Evolutionary conservation across 2,888 invertebrate genomes (phyloP), one percentile per base, ranked within the genome.

Genomic region (Masnerella sp.): DNA sequence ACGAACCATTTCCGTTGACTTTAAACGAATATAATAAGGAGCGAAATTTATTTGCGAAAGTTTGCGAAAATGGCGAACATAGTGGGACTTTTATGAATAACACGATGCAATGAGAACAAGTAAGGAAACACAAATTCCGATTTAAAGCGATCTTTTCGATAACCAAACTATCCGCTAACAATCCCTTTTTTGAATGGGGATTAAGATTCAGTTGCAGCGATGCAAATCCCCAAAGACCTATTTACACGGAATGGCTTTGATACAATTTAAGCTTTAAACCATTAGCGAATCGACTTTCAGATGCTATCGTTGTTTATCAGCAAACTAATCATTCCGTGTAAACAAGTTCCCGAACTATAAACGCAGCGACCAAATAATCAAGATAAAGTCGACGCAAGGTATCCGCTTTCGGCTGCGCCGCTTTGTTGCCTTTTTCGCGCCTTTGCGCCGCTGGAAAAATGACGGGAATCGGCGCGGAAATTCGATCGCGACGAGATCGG

Each of bases 291-390:
- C 51, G 71, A 64, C 71, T 71, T 71, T 71, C 34, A 15, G 64
- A 65, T 71, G 25, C 17, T 45, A 71, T 71, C 64, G 47, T 65
- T 71, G 64, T 71, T 65, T 71, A 71, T 71, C 71, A 25, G 18
- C 17, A 11, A 59, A 65, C 64, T 65, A 71, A 71, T 71, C 71
- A 65, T 58, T 58, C 30, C 64, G 58, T 58, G 62, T 71, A 71
- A 71, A 71, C 71, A 65, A 71, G 64, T 65, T 59, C 65, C 14
- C 52, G 12, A 52, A 71, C 64, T 71, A 56, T n/a, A 58, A 64
- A 58, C 45, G 58, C 43, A 59, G 22, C 17, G 20, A 45, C 8
- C 38, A 51, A 64, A 51, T 51, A 58, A 59, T 64, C 58, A 32
- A 51, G 59, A 52, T 59, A 52, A 42, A 65, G 38, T 32, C 14